Evolutionary conservation across 2,113 vertebrate species (phyloP).

Genomic region (Hiodon tergisus): DNA sequence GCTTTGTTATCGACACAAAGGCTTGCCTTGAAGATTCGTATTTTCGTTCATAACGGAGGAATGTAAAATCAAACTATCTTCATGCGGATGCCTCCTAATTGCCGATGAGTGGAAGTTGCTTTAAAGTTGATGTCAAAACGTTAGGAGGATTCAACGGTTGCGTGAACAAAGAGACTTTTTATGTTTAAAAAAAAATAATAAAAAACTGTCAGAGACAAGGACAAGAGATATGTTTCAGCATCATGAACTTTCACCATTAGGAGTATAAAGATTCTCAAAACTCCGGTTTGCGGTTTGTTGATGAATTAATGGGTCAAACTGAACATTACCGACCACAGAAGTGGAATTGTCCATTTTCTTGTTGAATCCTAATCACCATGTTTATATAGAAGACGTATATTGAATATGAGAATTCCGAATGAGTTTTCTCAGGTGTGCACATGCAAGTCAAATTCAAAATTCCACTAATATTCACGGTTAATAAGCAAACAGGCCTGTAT

Average conservation of each 20-base stretch:
- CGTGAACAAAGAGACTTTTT: neutral
- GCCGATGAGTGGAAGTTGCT: neutral
- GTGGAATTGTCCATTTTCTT: too few species aligned
- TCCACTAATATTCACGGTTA: too few species aligned
- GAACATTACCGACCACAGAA: neutral
- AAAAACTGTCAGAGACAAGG: neutral
- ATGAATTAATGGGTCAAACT: conserved; percentile 13
- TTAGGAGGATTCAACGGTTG: neutral
- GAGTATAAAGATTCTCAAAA: too few species aligned
- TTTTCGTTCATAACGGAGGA: neutral
- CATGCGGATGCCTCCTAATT: neutral
- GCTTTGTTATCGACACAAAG: neutral
- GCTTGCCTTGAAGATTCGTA: neutral
- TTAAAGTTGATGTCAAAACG: neutral
- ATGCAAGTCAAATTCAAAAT: too few species aligned
- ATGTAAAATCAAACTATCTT: neutral
- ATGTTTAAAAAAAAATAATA: neutral
- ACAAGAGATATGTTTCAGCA: neutral
- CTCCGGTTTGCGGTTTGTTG: neutral
- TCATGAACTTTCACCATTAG: too few species aligned
- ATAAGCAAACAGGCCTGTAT: too few species aligned
- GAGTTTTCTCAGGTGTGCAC: too few species aligned
- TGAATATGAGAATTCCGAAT: too few species aligned
- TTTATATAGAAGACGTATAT: too few species aligned
- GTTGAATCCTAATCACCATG: too few species aligned